Evolutionary conservation across 64 coral and sea anemone species (phyloP).

Genomic region (Stylophora pistillata): DNA sequence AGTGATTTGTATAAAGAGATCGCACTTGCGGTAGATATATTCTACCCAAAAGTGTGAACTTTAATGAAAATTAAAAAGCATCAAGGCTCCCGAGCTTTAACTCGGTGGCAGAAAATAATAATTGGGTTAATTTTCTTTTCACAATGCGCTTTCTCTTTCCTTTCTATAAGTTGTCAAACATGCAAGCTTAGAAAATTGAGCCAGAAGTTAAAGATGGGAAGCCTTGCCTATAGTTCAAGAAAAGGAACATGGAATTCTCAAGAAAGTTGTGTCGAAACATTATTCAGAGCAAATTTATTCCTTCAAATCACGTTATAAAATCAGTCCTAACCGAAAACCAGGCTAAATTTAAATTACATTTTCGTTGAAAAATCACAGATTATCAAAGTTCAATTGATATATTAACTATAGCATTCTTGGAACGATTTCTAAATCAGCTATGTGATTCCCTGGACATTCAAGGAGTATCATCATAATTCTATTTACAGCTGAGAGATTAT

Average conservation of each 20-base stretch:
- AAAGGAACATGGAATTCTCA: background rate
- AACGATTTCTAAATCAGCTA: background rate
- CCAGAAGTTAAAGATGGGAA: slow-evolving; percentile 66
- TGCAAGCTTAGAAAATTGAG: slow-evolving; percentile 58
- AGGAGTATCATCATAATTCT: slow-evolving; percentile 1
- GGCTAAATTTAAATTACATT: slow-evolving; percentile 33
- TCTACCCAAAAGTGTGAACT: background rate
- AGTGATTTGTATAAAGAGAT: slow-evolving; percentile 20
- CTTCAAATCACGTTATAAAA: slow-evolving; percentile 36
- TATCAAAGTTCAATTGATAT: slow-evolving; percentile 16
- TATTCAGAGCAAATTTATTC: slow-evolving; percentile 26
- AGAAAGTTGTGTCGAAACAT: background rate
- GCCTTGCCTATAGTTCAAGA: slow-evolving; percentile 38
- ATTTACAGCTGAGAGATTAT: slow-evolving; percentile 5
- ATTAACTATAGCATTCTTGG: background rate
- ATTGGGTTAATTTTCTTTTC: background rate
- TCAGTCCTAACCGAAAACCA: background rate
- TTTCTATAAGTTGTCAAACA: slow-evolving; percentile 63
- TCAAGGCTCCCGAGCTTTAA: slow-evolving; percentile 62
- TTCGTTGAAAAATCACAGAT: background rate
- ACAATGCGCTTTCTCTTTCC: background rate
- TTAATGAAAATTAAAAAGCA: slow-evolving; percentile 46
- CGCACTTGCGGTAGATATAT: slow-evolving; percentile 2
- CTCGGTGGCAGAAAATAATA: slow-evolving; percentile 4
- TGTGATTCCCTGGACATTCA: background rate